These are phyloP conservation scores for Phenganax marumi DNA, from an alignment of 92 coral and sea anemone genomes.

Conservation along the genomic window DNA sequence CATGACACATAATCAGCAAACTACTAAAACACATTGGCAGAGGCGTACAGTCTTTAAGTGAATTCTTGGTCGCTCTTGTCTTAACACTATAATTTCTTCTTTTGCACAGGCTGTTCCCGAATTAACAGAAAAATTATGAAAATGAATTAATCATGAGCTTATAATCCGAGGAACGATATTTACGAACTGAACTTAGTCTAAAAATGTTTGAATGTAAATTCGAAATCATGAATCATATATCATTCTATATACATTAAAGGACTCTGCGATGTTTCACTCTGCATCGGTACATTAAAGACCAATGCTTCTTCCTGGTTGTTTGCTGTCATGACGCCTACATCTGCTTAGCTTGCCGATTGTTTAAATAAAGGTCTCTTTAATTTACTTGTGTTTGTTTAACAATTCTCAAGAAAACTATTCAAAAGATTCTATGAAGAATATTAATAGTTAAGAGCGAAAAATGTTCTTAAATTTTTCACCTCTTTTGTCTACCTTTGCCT, in stretches of 20 bases:
- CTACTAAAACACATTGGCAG: too few relatives aligned
- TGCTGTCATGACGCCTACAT: background rate
- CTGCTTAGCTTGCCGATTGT: background rate
- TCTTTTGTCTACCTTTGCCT: too few relatives aligned
- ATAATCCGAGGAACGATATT: background rate
- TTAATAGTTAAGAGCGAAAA: too few relatives aligned
- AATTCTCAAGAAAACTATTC: background rate
- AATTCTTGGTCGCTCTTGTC: background rate
- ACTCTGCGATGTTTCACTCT: too few relatives aligned
- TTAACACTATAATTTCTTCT: background rate
- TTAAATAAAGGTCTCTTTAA: background rate
- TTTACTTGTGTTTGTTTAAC: background rate
- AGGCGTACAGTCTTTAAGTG: too few relatives aligned
- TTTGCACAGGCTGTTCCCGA: conserved; percentile 86
- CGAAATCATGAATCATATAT: background rate
- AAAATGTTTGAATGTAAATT: background rate
- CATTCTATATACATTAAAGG: too few relatives aligned
- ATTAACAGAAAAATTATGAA: conserved; percentile 77
- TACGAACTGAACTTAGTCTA: background rate
- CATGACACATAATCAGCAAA: too few relatives aligned
- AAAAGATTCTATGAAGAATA: too few relatives aligned
- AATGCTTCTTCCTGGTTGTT: background rate
- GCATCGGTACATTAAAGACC: too few relatives aligned
- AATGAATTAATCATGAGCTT: conserved; percentile 1
- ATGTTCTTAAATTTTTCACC: too few relatives aligned